A percentile compares a stretch with the other conserved stretches of the same genome.
Evolutionary conservation across 2,797 vertebrate species (phyloP).

Genomic region (Buphagus erythrorhynchus): DNA sequence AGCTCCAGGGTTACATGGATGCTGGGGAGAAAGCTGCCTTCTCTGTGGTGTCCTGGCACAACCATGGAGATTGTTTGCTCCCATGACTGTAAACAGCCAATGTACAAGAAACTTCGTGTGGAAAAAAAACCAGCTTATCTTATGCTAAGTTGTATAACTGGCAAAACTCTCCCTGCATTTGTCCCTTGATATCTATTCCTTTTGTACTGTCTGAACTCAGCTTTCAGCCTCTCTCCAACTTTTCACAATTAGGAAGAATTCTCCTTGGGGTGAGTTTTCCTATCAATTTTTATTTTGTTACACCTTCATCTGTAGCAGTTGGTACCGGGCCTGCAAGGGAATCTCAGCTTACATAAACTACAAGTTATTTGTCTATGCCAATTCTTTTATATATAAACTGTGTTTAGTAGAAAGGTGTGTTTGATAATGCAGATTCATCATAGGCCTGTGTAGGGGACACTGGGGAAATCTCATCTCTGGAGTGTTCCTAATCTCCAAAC

Average conservation of each 20-base stretch:
- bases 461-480: background rate
- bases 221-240: background rate
- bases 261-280: background rate
- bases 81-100: background rate
- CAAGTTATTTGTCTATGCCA: background rate
- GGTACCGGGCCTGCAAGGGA: background rate
- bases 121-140: background rate
- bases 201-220: background rate
- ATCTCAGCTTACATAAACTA: background rate
- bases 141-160: background rate
- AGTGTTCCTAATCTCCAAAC: background rate
- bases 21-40: background rate
- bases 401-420: background rate
- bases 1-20: background rate
- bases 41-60: background rate
- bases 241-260: background rate
- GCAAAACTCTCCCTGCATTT: background rate
- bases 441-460: rapidly evolving
- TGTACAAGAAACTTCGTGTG: background rate
- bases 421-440: background rate
- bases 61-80: background rate
- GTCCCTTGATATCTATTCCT: background rate
- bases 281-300: background rate
- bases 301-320: background rate
- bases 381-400: background rate